A percentile compares a stretch with the other conserved stretches of the same genome.
phyloP scores from a whole-genome alignment of 64 coral and sea anemone genomes.

The Cladopsammia gracilis region DNA sequence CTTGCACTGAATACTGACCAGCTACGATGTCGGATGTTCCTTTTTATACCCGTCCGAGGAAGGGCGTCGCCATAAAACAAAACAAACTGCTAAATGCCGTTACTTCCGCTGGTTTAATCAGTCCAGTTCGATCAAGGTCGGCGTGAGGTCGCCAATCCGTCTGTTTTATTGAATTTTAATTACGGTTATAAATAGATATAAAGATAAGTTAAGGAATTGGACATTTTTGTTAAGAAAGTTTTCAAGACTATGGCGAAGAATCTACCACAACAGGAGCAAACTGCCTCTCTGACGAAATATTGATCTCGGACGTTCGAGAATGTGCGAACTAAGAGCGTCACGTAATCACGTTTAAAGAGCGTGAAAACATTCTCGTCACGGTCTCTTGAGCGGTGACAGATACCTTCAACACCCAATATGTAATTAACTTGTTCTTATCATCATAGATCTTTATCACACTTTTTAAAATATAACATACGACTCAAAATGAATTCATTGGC shows the following conservation, averaged over 20 bases:
- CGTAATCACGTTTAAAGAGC: background rate
- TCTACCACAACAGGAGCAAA: background rate
- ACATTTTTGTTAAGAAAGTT: background rate
- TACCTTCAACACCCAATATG: background rate
- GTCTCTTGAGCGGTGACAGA: background rate
- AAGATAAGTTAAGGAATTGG: background rate
- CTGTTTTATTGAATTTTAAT: slow-evolving; percentile 22
- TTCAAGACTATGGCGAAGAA: background rate
- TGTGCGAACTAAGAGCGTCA: background rate
- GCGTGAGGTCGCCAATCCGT: background rate
- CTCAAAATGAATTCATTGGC: background rate
- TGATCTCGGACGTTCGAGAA: slow-evolving; percentile 36
- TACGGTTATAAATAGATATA: slow-evolving; percentile 41
- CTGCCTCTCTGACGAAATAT: background rate
- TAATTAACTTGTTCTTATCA: background rate
- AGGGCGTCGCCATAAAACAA: background rate
- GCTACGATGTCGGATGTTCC: background rate
- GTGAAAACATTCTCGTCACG: background rate
- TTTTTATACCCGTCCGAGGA: background rate
- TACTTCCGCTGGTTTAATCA: background rate
- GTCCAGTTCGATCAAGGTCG: background rate
- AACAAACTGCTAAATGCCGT: slow-evolving; percentile 13
- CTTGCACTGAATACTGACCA: background rate
- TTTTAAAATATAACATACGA: background rate
- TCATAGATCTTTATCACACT: background rate